Conservation (phyloP, 1,140 invertebrate genomes). For the Chionoecetes opilio region DNA sequence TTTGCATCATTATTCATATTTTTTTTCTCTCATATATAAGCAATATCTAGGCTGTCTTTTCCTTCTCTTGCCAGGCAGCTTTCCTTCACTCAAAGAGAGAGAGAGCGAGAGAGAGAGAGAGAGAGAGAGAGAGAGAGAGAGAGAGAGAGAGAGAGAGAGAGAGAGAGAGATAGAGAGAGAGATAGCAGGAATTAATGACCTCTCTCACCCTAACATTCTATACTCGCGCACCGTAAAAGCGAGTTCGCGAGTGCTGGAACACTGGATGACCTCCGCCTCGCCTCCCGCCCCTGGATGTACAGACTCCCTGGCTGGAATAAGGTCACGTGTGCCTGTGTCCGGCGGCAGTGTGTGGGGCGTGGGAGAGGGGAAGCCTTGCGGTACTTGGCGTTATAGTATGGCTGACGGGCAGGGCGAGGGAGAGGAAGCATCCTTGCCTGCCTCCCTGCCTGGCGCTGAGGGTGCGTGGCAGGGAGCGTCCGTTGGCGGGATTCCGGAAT, state of each 20-base stretch:
- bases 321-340: not conserved
- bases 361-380: not conserved
- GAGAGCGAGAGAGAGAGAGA: constrained; percentile 40
- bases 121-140: constrained; percentile 49
- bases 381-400: not conserved
- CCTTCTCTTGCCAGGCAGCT: not conserved
- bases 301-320: not conserved
- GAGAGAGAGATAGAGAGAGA: constrained; percentile 47
- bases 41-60: not conserved
- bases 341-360: not conserved
- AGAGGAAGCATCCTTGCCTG: not conserved
- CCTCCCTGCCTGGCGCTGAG: too few relatives aligned
- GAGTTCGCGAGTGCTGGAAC: too few relatives aligned
- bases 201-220: not conserved
- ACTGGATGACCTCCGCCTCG: not conserved
- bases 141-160: constrained; percentile 31
- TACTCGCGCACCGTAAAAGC: too few relatives aligned
- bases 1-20: too few relatives aligned
- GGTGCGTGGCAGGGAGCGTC: too few relatives aligned
- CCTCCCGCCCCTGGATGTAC: not conserved
- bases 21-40: constrained; percentile 35
- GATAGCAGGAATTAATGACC: not conserved
- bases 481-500: too few relatives aligned
- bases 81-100: not conserved
- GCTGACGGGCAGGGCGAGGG: not conserved